Base-by-base conservation (phyloP, 2,797 vertebrate species). In the Erpetoichthys calabaricus region DNA sequence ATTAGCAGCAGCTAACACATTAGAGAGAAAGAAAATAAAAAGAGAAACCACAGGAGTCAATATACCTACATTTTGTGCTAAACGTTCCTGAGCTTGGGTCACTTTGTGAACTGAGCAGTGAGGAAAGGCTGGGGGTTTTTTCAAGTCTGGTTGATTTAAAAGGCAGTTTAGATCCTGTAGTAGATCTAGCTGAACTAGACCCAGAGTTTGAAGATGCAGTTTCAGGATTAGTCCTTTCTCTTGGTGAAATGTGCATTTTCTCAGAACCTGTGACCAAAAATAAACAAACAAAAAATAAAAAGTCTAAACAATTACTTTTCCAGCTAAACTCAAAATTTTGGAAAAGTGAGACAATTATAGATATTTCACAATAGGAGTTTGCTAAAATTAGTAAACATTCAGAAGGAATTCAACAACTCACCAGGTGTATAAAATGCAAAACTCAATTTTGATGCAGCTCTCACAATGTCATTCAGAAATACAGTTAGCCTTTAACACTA, bases 1-100 rank as follows among this genome's bases (percentile, higher is more conserved):
- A 42, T 54, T 42, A 41, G 4, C 4, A 42, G 3, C 53, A 7
- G 41, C 25, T 7, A 7, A 41, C 41, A n/a, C 49, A n/a, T 5
- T n/a, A 49, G 7, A 7, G 47, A 49, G 7, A n/a, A 49, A 4
- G 4, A 41, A 42, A 7, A 41, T n/a, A n/a, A n/a, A 25, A 25
- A 25, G 25, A 25, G 25, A 25, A 25, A 25, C 25, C 25, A 25
- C 25, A 25, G 25, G 25, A 25, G 25, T 25, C 25, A 8, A 42
- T 51, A 56, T 66, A 78, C 81, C 86, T 72, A 91, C 88, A 85
- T 65, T 78, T 76, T 62, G 63, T 64, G 58, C 67, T 77, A 52
- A 60, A 64, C 59, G 65, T 61, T 6, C 63, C 42, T 54, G 61
- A 56, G 59, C 73, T 76, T 49, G 8, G 70, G 53, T 84, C 79